Percentiles rank a stretch among this genome's conserved stretches.
Evolutionary conservation across 2,888 invertebrate genomes (phyloP).

Genomic region (Limnephilus marmoratus): DNA sequence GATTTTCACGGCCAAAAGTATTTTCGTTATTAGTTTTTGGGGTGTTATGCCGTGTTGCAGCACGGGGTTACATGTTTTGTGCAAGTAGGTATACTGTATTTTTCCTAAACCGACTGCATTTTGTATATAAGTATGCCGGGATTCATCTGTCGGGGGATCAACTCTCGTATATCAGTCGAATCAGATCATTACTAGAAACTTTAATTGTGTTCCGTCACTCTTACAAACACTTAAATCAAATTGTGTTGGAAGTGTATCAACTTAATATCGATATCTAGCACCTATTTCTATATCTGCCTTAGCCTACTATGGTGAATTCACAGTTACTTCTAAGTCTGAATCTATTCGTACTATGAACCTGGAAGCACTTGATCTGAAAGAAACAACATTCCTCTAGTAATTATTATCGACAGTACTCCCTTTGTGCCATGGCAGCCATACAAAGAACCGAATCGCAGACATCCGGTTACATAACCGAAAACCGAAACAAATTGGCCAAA

Average conservation of each 20-base stretch:
- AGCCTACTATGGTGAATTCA: background rate
- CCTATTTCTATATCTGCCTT: background rate
- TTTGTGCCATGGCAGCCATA: constrained; percentile 3
- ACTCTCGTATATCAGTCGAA: too few species aligned
- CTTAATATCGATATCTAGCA: too few species aligned
- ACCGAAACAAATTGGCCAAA: constrained; percentile 10
- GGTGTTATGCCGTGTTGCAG: too few species aligned
- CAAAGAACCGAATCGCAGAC: constrained; percentile 30
- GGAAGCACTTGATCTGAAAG: background rate
- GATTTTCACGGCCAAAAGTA: too few species aligned
- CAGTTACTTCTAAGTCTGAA: background rate
- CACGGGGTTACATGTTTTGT: too few species aligned
- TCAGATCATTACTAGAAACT: too few species aligned
- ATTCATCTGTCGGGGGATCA: too few species aligned
- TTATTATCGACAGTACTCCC: constrained; percentile 6
- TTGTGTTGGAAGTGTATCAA: background rate
- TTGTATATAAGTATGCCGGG: too few species aligned
- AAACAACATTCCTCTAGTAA: constrained; percentile 12
- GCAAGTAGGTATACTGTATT: too few species aligned
- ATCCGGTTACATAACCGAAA: constrained; percentile 30
- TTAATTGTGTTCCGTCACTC: background rate
- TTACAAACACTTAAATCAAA: background rate
- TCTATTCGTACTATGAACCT: background rate
- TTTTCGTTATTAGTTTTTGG: too few species aligned
- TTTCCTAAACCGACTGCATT: too few species aligned